These are phyloP conservation scores for Fopius arisanus DNA, from an alignment of 1,140 invertebrate genomes.

Conservation along the genomic window DNA sequence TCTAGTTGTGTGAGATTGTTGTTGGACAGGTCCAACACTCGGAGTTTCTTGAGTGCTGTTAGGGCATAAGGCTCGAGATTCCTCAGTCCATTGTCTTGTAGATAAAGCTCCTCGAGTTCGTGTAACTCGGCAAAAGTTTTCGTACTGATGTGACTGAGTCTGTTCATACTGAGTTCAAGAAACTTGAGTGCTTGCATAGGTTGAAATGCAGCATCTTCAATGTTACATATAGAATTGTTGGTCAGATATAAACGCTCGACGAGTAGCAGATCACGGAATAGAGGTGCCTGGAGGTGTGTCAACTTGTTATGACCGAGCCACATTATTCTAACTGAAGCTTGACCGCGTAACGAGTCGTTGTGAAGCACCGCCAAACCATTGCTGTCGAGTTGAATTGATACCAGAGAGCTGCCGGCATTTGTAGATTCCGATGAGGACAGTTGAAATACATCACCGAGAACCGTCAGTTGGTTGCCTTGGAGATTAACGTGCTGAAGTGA, in stretches of 20 bases:
- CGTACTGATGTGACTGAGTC: constrained; percentile 70
- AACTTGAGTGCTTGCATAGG: constrained; percentile 78
- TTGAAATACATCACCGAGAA: constrained; percentile 83
- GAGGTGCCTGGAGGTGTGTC: constrained; percentile 72
- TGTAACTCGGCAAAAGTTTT: constrained; percentile 75
- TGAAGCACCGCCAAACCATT: constrained; percentile 82
- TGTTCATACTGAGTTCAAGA: constrained; percentile 81
- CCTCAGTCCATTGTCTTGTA: constrained; percentile 69
- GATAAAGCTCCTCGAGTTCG: constrained; percentile 73
- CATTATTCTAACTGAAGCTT: constrained; percentile 83
- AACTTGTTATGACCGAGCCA: constrained; percentile 86
- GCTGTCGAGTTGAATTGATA: constrained; percentile 85
- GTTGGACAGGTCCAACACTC: constrained; percentile 70
- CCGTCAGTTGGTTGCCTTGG: constrained; percentile 80
- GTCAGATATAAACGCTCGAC: constrained; percentile 83
- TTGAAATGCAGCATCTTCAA: constrained; percentile 82
- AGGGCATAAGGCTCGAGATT: constrained; percentile 69
- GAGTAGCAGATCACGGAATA: constrained; percentile 78
- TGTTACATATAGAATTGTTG: constrained; percentile 81
- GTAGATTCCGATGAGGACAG: constrained; percentile 51
- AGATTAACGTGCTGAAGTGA: constrained; percentile 90
- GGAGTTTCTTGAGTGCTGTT: constrained; percentile 68
- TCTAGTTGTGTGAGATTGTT: constrained; percentile 68
- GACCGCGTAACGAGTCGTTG: constrained; percentile 79
- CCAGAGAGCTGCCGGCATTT: constrained; percentile 69